phyloP scores from a whole-genome alignment of 2,797 vertebrate species.

The Ciconia nigra region DNA sequence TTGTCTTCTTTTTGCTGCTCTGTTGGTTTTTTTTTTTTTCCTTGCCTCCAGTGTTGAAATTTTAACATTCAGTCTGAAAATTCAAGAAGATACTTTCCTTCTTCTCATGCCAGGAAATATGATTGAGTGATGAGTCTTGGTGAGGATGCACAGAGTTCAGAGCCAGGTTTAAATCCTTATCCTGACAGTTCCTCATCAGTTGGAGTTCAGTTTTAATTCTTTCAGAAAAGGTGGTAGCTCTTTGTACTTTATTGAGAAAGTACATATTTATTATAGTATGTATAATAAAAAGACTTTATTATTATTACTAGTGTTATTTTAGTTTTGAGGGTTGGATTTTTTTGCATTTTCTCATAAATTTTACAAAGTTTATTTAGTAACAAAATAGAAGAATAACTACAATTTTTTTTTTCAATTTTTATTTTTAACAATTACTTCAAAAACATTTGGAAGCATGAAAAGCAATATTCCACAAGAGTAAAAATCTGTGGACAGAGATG shows the following conservation, averaged over 20 bases:
- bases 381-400: background rate
- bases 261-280: background rate
- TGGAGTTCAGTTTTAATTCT: background rate
- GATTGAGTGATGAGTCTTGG: background rate
- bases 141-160: background rate
- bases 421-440: background rate
- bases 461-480: background rate
- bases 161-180: background rate
- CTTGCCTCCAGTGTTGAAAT: background rate
- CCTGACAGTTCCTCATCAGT: background rate
- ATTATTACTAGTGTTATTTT: background rate
- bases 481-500: background rate
- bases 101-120: background rate
- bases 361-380: background rate
- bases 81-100: background rate
- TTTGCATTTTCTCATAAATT: background rate
- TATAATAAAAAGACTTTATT: background rate
- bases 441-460: background rate
- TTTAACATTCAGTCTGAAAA: background rate
- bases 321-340: rapidly evolving
- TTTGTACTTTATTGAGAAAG: background rate
- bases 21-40: background rate
- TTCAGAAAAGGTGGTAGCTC: rapidly evolving
- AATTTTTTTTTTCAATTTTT: no score
- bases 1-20: background rate